A percentile compares a stretch with the other conserved stretches of the same genome.
Evolutionary conservation across 2,797 vertebrate genomes (phyloP).

Genomic region (Hirundo rustica): DNA sequence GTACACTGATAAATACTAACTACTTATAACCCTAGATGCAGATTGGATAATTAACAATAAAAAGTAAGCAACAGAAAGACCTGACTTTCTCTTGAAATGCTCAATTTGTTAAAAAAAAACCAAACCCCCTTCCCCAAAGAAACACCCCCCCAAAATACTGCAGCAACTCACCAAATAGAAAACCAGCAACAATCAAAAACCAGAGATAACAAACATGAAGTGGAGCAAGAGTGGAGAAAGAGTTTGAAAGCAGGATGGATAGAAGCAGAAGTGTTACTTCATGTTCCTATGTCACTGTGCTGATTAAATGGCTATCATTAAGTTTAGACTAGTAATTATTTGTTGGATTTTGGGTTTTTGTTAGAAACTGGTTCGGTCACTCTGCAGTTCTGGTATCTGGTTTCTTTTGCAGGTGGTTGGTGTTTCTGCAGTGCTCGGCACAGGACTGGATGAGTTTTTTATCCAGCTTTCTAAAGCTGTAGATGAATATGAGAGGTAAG

Average conservation of each 20-base stretch:
- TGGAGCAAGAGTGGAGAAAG: background rate
- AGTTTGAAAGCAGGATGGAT: background rate
- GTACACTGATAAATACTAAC: background rate
- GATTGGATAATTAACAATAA: background rate
- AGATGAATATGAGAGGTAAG: conserved; percentile 91
- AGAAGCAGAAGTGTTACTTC: background rate
- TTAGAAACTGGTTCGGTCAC: background rate
- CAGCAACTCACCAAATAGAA: background rate
- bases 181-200: background rate
- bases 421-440: conserved; percentile 91
- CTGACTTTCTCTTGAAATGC: background rate
- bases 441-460: conserved; percentile 89
- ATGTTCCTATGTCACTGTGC: background rate
- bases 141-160: background rate
- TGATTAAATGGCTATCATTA: background rate
- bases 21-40: background rate
- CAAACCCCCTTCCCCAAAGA: background rate
- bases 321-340: background rate
- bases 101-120: background rate
- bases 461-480: conserved; percentile 86
- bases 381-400: background rate
- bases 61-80: background rate
- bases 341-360: background rate
- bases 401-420: conserved; percentile 86
- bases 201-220: background rate